Conservation (phyloP, 23 tunicate genomes). For the Styela plicata region DNA sequence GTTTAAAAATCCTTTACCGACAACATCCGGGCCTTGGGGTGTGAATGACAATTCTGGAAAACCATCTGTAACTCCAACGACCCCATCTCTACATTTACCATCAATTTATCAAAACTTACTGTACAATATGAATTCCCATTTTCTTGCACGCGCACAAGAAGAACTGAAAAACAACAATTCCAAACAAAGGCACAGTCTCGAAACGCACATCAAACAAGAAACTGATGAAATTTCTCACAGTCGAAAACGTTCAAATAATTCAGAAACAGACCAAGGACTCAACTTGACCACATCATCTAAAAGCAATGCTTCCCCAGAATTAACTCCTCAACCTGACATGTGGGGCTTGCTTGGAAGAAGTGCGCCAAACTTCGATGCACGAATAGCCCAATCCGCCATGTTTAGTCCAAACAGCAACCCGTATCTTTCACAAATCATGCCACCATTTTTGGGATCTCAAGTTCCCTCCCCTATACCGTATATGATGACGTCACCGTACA, state of each 20-base stretch:
- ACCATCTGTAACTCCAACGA: neutral
- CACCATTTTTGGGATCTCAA: neutral
- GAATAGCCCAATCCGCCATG: neutral
- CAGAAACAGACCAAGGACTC: neutral
- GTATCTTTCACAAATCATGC: neutral
- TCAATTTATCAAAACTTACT: neutral
- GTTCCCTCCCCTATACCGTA: neutral
- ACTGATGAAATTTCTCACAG: neutral
- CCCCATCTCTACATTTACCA: neutral
- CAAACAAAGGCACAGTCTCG: neutral
- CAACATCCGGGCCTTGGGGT: neutral
- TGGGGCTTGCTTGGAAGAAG: neutral
- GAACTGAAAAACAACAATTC: neutral
- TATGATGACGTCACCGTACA: neutral
- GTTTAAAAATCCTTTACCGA: neutral
- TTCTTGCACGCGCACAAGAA: conserved; percentile 7
- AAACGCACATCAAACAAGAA: neutral
- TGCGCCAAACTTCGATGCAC: neutral
- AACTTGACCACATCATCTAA: neutral
- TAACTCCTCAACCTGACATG: neutral
- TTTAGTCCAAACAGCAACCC: neutral
- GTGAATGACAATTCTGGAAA: neutral
- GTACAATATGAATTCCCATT: conserved; percentile 14
- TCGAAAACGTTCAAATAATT: neutral
- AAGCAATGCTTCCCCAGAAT: neutral